phyloP scores from a whole-genome alignment of 2,888 invertebrate genomes.

The Drosophila setosimentum region DNA sequence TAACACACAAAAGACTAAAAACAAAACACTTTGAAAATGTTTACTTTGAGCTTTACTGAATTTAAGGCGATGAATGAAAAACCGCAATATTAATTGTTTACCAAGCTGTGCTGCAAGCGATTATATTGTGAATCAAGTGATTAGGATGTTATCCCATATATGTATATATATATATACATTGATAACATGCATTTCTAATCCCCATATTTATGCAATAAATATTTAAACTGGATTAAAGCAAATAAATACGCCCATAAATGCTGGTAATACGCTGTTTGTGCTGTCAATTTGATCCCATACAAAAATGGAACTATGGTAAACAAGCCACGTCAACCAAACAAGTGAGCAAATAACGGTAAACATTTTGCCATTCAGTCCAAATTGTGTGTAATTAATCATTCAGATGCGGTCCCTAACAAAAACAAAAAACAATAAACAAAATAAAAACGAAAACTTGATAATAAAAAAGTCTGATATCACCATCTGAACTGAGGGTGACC shows the following conservation, averaged over 20 bases:
- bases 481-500: constrained; percentile 33
- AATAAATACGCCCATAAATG: constrained; percentile 4
- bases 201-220: constrained; percentile 3
- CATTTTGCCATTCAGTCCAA: constrained; percentile 59
- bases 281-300: constrained; percentile 27
- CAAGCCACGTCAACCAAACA: constrained; percentile 22
- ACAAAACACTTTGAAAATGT: not conserved
- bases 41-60: not conserved
- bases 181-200: constrained; percentile 1
- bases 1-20: not conserved
- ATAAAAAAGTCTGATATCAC: constrained; percentile 21
- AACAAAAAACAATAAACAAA: not conserved
- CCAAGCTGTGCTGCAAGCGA: not conserved
- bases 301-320: constrained; percentile 32
- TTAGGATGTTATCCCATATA: not conserved
- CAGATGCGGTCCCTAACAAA: constrained; percentile 34
- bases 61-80: not conserved
- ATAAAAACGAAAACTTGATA: constrained; percentile 3
- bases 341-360: constrained; percentile 54
- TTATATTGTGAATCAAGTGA: not conserved
- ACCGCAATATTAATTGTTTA: not conserved
- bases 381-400: constrained; percentile 69
- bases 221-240: constrained; percentile 15
- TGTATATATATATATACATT: not conserved
- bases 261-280: constrained; percentile 5